Evolutionary conservation across 2,113 vertebrate genomes (phyloP), one percentile per base, ranked within the genome.

Genomic region (Anguilla japonica): DNA sequence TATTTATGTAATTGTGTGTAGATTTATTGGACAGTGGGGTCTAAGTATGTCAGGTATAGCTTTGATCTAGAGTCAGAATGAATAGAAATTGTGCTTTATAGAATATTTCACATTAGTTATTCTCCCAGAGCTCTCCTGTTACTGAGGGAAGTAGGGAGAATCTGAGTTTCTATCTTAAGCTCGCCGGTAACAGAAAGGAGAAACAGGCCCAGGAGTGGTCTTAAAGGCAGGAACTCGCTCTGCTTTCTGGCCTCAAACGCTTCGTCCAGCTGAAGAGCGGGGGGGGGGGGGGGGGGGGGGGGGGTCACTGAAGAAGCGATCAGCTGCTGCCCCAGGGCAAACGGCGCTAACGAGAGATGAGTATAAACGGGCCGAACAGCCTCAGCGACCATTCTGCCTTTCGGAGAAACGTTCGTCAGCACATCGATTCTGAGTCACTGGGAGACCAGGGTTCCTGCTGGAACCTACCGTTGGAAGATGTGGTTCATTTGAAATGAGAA

Each of bases 251-350:
- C 53, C 81, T 82, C 41, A 82, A 50, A 22, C 41, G 20, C 81
- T 82, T 82, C 46, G 29, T n/a, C 81, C 41, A n/a, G 81, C 41
- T 34, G 60, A 67, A 34, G 22, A 29, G 81, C 0, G 2, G 22
- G 80, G 46, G 46, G 18, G 2, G 18, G 41, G 81, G 1, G 53
- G 41, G 0, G 18, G 18, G 2, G n/a, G n/a, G 11, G 11, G n/a
- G 60, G 43, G 81, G 81, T 82, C 81, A 53, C 46, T 8, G 41
- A 53, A 82, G 81, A 9, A 82, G 26, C 81, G 53, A 82, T 82
- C 81, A 50, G 41, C n/a, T 29, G 46, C 81, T 82, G 81, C 41
- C 81, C 81, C 7, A 7, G 2, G 81, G 43, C 80, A 43, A 53
- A n/a, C 18, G 18, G 43, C 41, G 43, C 81, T 53, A 50, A 82